Evolutionary conservation across 2,113 vertebrate genomes (phyloP).

Genomic region (Scomber colias): DNA sequence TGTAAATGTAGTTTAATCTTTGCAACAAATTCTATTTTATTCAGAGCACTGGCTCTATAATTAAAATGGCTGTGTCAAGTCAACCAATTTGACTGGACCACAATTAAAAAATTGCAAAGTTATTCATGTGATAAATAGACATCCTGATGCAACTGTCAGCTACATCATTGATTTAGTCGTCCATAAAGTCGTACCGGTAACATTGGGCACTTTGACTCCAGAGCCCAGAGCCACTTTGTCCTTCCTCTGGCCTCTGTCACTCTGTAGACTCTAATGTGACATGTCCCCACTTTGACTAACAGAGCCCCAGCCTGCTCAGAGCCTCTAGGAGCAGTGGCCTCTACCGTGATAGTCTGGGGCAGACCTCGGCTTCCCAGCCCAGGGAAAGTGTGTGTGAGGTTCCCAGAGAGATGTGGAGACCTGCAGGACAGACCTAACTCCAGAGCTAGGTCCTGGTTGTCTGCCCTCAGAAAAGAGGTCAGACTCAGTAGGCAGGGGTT

Average conservation of each 20-base stretch:
- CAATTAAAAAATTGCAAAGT: too few species aligned
- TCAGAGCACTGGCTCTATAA: too few species aligned
- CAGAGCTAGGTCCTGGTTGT: constrained; percentile 73
- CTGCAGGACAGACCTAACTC: constrained; percentile 79
- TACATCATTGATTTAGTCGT: not conserved
- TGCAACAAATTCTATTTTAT: too few species aligned
- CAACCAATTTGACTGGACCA: too few species aligned
- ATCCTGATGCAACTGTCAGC: too few species aligned
- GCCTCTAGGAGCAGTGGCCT: constrained; percentile 62
- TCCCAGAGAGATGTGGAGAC: constrained; percentile 70
- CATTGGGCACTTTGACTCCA: constrained; percentile 78
- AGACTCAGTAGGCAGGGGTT: constrained; percentile 67
- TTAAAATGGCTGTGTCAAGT: too few species aligned
- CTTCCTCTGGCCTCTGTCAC: constrained; percentile 51
- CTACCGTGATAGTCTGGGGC: constrained; percentile 73
- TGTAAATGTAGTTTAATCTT: too few species aligned
- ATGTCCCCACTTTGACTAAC: constrained; percentile 81
- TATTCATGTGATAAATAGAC: too few species aligned
- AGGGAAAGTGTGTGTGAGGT: constrained; percentile 80
- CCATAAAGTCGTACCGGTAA: constrained; percentile 70
- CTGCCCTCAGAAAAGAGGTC: constrained; percentile 73
- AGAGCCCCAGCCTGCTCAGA: constrained; percentile 65
- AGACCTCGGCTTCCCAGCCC: constrained; percentile 78
- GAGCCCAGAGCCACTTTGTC: constrained; percentile 78
- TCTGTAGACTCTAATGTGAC: constrained; percentile 78